A percentile compares a stretch with the other conserved stretches of the same genome.
These are phyloP conservation scores for Erannis defoliaria DNA, from an alignment of 2,888 invertebrate genomes.

Conservation along the genomic window DNA sequence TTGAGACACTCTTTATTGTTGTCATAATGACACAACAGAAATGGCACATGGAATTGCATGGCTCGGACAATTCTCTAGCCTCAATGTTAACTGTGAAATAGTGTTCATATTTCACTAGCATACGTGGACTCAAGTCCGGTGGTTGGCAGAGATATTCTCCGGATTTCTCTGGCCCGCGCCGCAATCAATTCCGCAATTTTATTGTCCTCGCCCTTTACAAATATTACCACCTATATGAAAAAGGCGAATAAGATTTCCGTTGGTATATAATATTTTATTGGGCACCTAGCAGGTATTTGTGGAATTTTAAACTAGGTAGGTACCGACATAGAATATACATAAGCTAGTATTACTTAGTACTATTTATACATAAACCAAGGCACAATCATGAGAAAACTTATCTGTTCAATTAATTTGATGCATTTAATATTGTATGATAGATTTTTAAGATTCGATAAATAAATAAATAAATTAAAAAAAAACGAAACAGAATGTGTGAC, in stretches of 20 bases:
- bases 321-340: no score
- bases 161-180: constrained; percentile 46
- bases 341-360: no score
- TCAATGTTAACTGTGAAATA: constrained; percentile 67
- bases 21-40: neutral
- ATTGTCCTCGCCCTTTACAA: constrained; percentile 54
- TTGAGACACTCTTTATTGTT: no score
- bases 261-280: constrained; percentile 1
- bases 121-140: constrained; percentile 52
- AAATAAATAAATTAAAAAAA: no score
- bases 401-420: no score
- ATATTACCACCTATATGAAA: constrained; percentile 48
- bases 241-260: constrained; percentile 14
- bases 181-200: constrained; percentile 72
- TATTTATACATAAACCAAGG: no score
- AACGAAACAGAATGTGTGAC: no score
- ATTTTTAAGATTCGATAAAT: no score
- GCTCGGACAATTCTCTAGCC: constrained; percentile 54
- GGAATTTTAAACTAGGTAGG: neutral
- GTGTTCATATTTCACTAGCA: constrained; percentile 70
- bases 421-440: no score
- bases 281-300: neutral
- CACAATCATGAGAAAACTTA: no score
- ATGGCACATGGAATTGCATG: constrained; percentile 39
- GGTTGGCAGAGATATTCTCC: constrained; percentile 38